Conservation (phyloP, 2,888 invertebrate genomes). For the Didymodactylos carnosus region DNA sequence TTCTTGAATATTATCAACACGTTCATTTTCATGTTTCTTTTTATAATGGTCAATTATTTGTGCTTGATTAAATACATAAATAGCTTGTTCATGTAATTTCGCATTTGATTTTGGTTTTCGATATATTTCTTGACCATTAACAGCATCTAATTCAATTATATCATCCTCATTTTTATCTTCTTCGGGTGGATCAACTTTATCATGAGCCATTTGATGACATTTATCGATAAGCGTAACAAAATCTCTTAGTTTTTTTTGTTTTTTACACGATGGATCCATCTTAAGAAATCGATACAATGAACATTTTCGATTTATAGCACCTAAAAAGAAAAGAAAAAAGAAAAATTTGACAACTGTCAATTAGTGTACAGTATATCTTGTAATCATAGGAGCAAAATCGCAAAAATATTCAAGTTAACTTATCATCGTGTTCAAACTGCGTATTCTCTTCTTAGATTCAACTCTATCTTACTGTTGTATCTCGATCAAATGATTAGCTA, state of each 20-base stretch:
- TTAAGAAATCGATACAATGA: neutral
- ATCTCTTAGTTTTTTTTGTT: neutral
- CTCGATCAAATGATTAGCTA: no score
- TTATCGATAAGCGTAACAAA: neutral
- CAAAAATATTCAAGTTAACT: no score
- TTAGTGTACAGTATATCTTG: no score
- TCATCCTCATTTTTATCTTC: no score
- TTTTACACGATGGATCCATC: neutral
- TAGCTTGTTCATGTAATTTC: neutral
- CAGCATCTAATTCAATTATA: neutral
- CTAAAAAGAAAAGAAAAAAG: no score
- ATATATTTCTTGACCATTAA: no score
- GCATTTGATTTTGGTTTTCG: no score
- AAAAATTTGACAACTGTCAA: neutral
- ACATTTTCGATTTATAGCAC: neutral
- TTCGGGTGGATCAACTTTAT: no score
- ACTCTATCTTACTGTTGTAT: no score
- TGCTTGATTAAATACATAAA: neutral
- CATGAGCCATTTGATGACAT: neutral
- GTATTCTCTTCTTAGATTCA: no score
- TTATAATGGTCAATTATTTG: neutral
- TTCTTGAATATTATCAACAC: neutral
- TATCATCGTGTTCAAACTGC: no score
- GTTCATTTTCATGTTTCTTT: neutral
- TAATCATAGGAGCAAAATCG: no score